Evolutionary conservation across 2,888 invertebrate genomes (phyloP).

Genomic region (Keiferia lycopersicella): DNA sequence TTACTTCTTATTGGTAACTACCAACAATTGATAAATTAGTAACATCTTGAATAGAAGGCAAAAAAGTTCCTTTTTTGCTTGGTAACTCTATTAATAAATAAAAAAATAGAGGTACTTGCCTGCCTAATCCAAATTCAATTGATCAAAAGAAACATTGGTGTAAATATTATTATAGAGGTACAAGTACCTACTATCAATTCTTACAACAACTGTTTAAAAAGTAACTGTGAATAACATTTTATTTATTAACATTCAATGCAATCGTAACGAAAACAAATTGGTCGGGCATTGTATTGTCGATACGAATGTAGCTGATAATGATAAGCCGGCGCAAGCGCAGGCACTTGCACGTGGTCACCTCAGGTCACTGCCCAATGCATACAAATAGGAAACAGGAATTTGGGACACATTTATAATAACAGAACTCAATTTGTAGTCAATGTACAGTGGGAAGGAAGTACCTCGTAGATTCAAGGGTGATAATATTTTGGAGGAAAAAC

Average conservation of each 20-base stretch:
- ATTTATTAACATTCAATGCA: neutral
- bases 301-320: constrained; percentile 3
- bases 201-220: neutral
- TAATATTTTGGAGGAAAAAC: neutral
- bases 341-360: neutral
- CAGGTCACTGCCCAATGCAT: constrained; percentile 18
- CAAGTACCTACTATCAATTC: neutral
- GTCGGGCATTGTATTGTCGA: constrained; percentile 7
- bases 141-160: no score
- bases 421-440: neutral
- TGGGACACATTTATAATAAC: neutral
- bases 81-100: no score
- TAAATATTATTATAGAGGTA: neutral
- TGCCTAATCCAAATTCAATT: no score
- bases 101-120: no score
- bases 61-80: no score
- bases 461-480: neutral
- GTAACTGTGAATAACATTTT: neutral
- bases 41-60: neutral
- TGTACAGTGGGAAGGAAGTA: neutral
- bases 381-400: constrained; percentile 15
- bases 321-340: constrained; percentile 1
- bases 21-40: neutral
- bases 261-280: constrained; percentile 12
- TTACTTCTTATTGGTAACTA: constrained; percentile 6